A percentile compares a stretch with the other conserved stretches of the same genome.
Conservation (phyloP, 1,140 invertebrate species). For the Megalonaias nervosa region DNA sequence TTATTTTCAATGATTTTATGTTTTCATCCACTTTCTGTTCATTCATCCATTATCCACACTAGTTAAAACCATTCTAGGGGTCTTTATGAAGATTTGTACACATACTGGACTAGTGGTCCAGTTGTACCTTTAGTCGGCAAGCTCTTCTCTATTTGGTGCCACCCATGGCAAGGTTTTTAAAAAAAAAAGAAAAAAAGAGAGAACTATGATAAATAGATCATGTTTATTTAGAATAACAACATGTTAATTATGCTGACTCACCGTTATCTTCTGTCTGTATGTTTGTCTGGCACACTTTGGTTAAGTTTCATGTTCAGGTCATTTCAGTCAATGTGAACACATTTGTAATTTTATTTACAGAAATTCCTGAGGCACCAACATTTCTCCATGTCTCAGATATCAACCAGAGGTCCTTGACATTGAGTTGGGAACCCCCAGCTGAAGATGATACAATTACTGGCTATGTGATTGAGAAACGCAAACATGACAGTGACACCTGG, state of each 20-base stretch:
- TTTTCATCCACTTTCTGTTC: neutral
- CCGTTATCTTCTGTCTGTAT: too few relatives aligned
- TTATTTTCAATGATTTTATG: neutral
- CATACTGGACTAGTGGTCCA: too few relatives aligned
- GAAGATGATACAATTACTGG: constrained; percentile 60
- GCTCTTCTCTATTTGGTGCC: too few relatives aligned
- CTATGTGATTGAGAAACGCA: constrained; percentile 78
- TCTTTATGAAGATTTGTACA: neutral
- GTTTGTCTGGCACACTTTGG: too few relatives aligned
- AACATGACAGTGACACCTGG: constrained; percentile 93
- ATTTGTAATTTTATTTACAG: constrained; percentile 19
- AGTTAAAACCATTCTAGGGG: neutral
- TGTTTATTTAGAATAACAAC: too few relatives aligned
- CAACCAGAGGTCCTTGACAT: constrained; percentile 93
- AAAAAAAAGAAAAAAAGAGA: too few relatives aligned
- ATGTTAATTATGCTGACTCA: too few relatives aligned
- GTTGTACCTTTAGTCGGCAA: too few relatives aligned
- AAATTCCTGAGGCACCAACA: constrained; percentile 77
- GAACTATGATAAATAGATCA: too few relatives aligned
- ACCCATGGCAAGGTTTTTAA: too few relatives aligned
- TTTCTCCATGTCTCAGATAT: constrained; percentile 91
- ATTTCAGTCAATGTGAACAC: too few relatives aligned
- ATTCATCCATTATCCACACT: neutral
- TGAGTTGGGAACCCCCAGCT: constrained; percentile 84
- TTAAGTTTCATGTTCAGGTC: too few relatives aligned